Conservation (phyloP, 2,113 vertebrate species). For the Coryphaenoides rupestris region DNA sequence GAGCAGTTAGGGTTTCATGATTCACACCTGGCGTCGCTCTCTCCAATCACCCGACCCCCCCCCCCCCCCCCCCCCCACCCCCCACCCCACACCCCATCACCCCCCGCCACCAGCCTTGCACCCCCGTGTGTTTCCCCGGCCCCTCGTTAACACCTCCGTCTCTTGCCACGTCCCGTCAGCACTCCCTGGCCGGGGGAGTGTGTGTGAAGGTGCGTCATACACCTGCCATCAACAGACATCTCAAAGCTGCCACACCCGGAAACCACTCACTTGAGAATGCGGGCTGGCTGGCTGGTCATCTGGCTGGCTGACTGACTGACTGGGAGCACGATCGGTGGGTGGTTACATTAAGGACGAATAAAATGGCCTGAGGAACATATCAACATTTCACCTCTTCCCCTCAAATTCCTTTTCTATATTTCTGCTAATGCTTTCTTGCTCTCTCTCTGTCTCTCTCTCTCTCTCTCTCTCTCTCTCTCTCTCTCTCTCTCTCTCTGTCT, state of each 20-base stretch:
- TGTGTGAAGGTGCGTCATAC: slow-evolving; percentile 40
- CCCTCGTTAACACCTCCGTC: slow-evolving; percentile 44
- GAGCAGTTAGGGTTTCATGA: too few relatives aligned
- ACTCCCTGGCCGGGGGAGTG: slow-evolving; percentile 29
- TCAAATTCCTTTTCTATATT: too few relatives aligned
- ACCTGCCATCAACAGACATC: slow-evolving; percentile 41
- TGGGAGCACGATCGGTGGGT: slow-evolving; percentile 16
- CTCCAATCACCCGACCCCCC: slow-evolving; percentile 18
- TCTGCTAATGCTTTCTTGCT: too few relatives aligned
- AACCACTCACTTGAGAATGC: slow-evolving; percentile 1
- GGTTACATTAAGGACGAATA: slow-evolving; percentile 33
- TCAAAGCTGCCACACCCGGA: slow-evolving; percentile 20
- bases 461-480: slow-evolving; percentile 9
- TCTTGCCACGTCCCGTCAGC: slow-evolving; percentile 48
- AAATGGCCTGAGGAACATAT: slow-evolving; percentile 18
- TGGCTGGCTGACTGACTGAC: slow-evolving; percentile 11
- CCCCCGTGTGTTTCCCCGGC: slow-evolving; percentile 23
- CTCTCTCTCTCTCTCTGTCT: slow-evolving; percentile 4
- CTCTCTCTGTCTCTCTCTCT: slow-evolving; percentile 18
- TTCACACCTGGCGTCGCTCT: too few relatives aligned
- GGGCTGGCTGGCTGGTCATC: not conserved
- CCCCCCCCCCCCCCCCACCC: not conserved
- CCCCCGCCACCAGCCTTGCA: slow-evolving; percentile 15
- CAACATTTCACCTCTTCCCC: too few relatives aligned
- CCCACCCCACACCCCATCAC: slow-evolving; percentile 20